Conservation (phyloP, 2,888 invertebrate species). For the Deladenus siricidicola region DNA sequence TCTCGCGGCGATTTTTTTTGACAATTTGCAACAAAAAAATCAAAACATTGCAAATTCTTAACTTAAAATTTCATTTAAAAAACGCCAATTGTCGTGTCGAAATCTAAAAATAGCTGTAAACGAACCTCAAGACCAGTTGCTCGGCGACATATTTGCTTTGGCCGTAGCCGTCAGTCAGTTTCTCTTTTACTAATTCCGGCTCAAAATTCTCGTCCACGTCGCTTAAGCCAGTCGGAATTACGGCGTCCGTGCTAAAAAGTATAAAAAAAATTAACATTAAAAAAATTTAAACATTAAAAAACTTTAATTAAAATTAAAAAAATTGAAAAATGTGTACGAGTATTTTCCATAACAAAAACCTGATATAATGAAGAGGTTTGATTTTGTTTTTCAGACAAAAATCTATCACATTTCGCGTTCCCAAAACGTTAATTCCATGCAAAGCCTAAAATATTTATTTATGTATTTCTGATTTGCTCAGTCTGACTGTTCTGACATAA, state of each 20-base stretch:
- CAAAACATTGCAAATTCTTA: too few relatives aligned
- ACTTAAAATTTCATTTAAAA: too few relatives aligned
- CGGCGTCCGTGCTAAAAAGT: conserved; percentile 55
- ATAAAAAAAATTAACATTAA: too few relatives aligned
- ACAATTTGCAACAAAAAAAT: too few relatives aligned
- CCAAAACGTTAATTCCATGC: conserved; percentile 55
- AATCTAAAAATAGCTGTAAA: too few relatives aligned
- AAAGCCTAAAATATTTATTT: conserved; percentile 54
- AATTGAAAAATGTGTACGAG: not conserved
- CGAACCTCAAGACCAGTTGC: conserved; percentile 51
- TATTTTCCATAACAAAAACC: too few relatives aligned
- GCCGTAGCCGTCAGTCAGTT: conserved; percentile 55
- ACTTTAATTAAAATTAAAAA: not conserved
- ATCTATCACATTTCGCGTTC: conserved; percentile 55
- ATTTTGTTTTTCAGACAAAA: conserved; percentile 56
- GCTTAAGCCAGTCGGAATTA: conserved; percentile 53
- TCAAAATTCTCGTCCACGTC: conserved; percentile 53
- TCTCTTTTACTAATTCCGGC: conserved; percentile 36
- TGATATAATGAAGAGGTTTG: conserved; percentile 56
- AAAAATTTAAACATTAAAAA: too few relatives aligned
- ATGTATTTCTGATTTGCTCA: too few relatives aligned
- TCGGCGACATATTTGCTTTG: conserved; percentile 57
- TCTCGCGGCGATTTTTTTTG: too few relatives aligned
- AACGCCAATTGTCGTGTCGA: too few relatives aligned
- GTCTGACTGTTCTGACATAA: too few relatives aligned